A percentile compares a stretch with the other conserved stretches of the same genome.
phyloP scores from a whole-genome alignment of 2,797 vertebrate genomes.

The Lateolabrax maculatus region DNA sequence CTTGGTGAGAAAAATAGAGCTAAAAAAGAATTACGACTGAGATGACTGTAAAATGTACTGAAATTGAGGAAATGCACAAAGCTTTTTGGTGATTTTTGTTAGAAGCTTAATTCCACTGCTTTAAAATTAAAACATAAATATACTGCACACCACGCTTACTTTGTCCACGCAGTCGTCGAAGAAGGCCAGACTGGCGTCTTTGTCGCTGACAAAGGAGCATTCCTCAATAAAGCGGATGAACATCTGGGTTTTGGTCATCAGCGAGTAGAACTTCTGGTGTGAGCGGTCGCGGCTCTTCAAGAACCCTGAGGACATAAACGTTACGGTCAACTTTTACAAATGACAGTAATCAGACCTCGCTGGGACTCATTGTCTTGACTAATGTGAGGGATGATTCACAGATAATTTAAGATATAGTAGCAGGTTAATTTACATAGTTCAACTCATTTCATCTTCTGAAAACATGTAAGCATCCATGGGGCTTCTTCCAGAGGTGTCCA shows the following conservation, averaged over 20 bases:
- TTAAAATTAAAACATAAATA: conserved; percentile 2
- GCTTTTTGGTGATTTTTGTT: neutral
- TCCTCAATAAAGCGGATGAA: conserved; percentile 99
- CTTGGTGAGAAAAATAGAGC: neutral
- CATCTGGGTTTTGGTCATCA: conserved; percentile 99
- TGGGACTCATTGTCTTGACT: neutral
- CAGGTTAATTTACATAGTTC: neutral
- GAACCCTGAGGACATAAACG: conserved; percentile 87
- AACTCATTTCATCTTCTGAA: neutral
- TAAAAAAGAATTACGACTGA: neutral
- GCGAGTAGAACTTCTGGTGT: conserved; percentile 97
- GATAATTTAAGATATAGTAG: neutral
- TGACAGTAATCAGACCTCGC: neutral
- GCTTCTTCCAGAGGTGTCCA: neutral
- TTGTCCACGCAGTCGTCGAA: conserved; percentile 99
- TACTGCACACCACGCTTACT: conserved; percentile 81
- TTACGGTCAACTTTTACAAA: neutral
- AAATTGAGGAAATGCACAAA: conserved; percentile 3
- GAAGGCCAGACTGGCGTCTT: conserved; percentile 97
- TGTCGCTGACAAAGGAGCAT: conserved; percentile 98
- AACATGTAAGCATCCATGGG: neutral
- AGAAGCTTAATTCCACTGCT: neutral
- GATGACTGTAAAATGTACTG: conserved; percentile 10
- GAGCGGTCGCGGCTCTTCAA: conserved; percentile 97
- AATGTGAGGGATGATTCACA: neutral